Conservation (phyloP, 2,113 vertebrate species). For the Connochaetes taurinus region DNA sequence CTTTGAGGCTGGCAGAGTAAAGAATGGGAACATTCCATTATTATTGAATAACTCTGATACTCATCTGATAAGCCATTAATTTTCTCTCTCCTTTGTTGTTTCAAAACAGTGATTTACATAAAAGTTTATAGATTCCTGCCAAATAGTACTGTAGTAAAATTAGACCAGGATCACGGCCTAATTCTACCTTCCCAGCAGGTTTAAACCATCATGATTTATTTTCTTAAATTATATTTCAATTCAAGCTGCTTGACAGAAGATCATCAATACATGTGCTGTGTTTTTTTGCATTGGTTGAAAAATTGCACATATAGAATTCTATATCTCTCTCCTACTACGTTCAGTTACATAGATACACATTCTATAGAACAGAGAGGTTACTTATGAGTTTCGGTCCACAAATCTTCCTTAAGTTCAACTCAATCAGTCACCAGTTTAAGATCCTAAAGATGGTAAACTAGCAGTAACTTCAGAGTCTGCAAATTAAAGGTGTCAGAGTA, state of each 20-base stretch:
- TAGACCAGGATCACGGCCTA: constrained; percentile 52
- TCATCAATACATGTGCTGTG: constrained; percentile 56
- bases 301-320: constrained; percentile 72
- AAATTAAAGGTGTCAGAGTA: constrained; percentile 68
- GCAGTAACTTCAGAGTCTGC: constrained; percentile 25
- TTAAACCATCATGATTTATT: constrained; percentile 48
- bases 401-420: constrained; percentile 62
- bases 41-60: constrained; percentile 80
- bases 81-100: constrained; percentile 61
- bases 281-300: constrained; percentile 67
- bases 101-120: constrained; percentile 47
- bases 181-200: constrained; percentile 55
- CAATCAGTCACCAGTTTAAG: constrained; percentile 54
- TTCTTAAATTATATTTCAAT: constrained; percentile 67
- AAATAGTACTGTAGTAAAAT: constrained; percentile 51
- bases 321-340: constrained; percentile 56
- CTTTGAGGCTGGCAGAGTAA: constrained; percentile 64
- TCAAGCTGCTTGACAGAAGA: constrained; percentile 68
- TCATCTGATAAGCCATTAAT: constrained; percentile 65
- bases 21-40: constrained; percentile 74
- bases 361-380: constrained; percentile 64
- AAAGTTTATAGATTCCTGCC: constrained; percentile 61
- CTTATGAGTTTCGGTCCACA: constrained; percentile 55
- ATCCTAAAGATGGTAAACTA: constrained; percentile 42
- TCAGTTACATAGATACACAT: constrained; percentile 66